phyloP scores from a whole-genome alignment of 2,113 vertebrate species.

The Salvelinus fontinalis region DNA sequence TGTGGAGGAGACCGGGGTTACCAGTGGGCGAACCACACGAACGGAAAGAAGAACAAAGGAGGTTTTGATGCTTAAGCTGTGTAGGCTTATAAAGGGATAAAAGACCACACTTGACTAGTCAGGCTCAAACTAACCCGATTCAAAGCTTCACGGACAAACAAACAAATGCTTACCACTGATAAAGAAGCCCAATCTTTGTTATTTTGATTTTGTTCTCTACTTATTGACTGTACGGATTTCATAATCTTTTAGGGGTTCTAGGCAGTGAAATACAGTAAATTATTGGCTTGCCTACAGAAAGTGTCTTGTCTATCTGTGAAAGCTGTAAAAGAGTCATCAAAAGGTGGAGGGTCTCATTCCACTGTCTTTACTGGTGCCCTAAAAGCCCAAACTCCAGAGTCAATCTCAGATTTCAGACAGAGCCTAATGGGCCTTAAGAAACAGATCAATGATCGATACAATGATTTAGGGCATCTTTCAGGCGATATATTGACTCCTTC shows the following conservation, averaged over 20 bases:
- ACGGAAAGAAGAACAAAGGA: conserved; percentile 18
- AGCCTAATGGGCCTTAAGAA: conserved; percentile 45
- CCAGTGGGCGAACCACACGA: conserved; percentile 37
- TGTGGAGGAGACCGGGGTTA: conserved; percentile 5
- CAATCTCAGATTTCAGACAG: conserved; percentile 26
- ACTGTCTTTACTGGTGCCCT: conserved; percentile 5
- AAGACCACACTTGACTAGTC: conserved; percentile 47
- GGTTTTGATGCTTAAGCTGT: conserved; percentile 39
- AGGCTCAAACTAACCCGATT: conserved; percentile 25
- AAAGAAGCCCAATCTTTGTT: conserved; percentile 4
- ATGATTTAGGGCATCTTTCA: conserved; percentile 34
- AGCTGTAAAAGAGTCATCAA: neutral
- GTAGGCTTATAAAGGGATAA: conserved; percentile 28
- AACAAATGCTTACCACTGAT: conserved; percentile 26
- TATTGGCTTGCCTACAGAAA: too few species aligned
- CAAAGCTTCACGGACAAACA: conserved; percentile 40
- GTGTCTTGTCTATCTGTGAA: neutral
- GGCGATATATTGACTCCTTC: conserved; percentile 15
- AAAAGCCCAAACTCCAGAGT: conserved; percentile 14
- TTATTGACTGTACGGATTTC: neutral
- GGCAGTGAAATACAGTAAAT: neutral
- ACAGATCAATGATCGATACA: conserved; percentile 42
- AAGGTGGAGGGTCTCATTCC: neutral
- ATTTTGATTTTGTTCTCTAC: neutral
- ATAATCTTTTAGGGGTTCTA: neutral